These are phyloP conservation scores for Peromyscus eremicus DNA, from an alignment of 2,797 vertebrate genomes.

Conservation along the genomic window DNA sequence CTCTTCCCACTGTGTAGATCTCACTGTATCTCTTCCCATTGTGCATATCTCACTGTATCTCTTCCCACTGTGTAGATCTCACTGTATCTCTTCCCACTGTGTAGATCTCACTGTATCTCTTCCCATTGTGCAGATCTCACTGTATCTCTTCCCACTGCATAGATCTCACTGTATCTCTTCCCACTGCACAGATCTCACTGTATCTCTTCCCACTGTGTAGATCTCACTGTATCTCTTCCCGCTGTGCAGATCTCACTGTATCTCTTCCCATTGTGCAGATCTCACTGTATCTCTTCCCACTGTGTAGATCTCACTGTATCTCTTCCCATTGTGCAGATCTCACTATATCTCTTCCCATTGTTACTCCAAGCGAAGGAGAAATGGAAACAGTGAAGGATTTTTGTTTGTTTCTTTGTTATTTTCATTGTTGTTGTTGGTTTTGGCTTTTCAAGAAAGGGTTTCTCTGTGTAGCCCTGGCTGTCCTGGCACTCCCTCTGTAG, in stretches of 20 bases:
- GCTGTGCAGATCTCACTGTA: background rate
- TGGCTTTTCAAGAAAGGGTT: background rate
- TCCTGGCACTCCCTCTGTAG: background rate
- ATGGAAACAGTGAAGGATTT: background rate
- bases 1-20: background rate
- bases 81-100: background rate
- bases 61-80: background rate
- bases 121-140: background rate
- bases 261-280: background rate
- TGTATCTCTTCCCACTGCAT: background rate
- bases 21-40: background rate
- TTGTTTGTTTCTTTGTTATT: background rate
- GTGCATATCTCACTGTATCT: too few species aligned
- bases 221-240: background rate
- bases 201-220: background rate
- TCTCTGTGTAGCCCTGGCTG: background rate
- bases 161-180: too few species aligned
- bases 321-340: background rate
- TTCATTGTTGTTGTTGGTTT: background rate
- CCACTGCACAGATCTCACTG: background rate
- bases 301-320: background rate
- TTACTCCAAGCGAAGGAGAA: constrained; percentile 11
- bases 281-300: background rate
- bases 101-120: background rate
- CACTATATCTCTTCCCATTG: background rate